phyloP scores from a whole-genome alignment of 2,888 invertebrate species.

The Pachydiplax longipennis region DNA sequence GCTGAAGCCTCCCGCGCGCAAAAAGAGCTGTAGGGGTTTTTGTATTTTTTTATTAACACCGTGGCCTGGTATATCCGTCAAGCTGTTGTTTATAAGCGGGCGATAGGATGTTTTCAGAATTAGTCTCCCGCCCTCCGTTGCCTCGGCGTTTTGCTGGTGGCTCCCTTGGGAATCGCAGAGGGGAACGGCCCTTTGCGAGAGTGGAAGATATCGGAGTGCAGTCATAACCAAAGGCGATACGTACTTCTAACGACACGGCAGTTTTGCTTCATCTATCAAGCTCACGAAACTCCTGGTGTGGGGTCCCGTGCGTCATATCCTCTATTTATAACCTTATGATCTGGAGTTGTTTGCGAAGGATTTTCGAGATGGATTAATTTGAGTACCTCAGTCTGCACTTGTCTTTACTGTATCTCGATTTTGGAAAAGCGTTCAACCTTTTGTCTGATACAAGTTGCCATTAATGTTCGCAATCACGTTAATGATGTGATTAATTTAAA shows the following conservation, averaged over 20 bases:
- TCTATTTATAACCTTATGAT: not conserved
- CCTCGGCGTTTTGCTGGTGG: not conserved
- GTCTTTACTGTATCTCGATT: too few species aligned
- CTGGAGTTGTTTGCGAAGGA: not conserved
- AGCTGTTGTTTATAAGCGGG: conserved; percentile 2
- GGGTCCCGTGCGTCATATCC: not conserved
- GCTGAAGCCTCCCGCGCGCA: not conserved
- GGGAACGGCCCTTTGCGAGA: not conserved
- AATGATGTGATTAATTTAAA: too few species aligned
- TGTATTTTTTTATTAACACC: conserved; percentile 5
- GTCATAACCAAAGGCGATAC: not conserved
- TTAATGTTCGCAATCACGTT: too few species aligned
- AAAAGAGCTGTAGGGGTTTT: not conserved
- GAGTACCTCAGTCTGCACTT: too few species aligned
- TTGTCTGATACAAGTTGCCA: too few species aligned
- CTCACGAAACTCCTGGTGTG: not conserved
- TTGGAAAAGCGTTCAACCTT: too few species aligned
- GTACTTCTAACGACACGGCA: not conserved
- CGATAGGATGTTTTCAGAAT: not conserved
- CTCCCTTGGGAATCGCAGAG: not conserved
- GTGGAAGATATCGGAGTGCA: not conserved
- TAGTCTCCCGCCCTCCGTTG: not conserved
- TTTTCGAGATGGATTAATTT: not conserved
- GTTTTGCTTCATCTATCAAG: not conserved
- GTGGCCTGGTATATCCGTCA: not conserved